Base-by-base conservation (phyloP, 2,113 vertebrate species). In the Bambusicola thoracicus region DNA sequence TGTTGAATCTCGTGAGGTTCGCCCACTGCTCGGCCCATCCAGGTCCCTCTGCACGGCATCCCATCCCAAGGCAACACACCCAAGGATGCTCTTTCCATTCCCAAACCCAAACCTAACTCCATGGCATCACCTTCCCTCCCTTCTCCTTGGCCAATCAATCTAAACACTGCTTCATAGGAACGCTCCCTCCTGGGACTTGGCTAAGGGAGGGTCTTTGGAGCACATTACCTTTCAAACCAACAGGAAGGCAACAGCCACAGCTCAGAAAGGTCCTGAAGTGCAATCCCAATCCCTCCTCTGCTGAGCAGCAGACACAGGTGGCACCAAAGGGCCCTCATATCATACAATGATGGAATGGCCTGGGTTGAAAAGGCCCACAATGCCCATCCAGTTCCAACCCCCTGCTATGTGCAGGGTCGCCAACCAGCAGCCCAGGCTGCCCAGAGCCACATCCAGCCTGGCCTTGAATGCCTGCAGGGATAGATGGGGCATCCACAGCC, bases 41-140 rank as follows among this genome's bases (percentile, higher is more conserved):
- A 51, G 25, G 25, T 51, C 49, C 13, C 49, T 15, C 49, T 51
- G 49, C 49, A 27, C 8, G 8, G 49, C 49, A 79, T 13, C 10
- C 10, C 24, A 4, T 3, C 1, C 1, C 12, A 46, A 7, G 53
- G 53, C 6, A 3, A 29, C 4, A 8, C 40, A n/a, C 66, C 25
- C 6, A 7, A 62, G 14, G 59, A 61, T 20, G 61, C 27, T 20
- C 6, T 21, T 90, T 46, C 59, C 43, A 30, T 29, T 66, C 59
- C 66, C 4, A 1, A 73, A 24, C 46, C n/a, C 38, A 48, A 78
- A 67, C 11, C 36, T 32, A 19, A 43, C 30, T 2, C 53, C 59
- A 12, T 5, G 13, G 38, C 21, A 17, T 38, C 61, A 49, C 29
- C 38, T 70, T n/a, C 48, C 67, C 17, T 69, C 24, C 36, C 43